Conservation (phyloP, 1,140 invertebrate genomes). For the Eupristina koningsbergeri region DNA sequence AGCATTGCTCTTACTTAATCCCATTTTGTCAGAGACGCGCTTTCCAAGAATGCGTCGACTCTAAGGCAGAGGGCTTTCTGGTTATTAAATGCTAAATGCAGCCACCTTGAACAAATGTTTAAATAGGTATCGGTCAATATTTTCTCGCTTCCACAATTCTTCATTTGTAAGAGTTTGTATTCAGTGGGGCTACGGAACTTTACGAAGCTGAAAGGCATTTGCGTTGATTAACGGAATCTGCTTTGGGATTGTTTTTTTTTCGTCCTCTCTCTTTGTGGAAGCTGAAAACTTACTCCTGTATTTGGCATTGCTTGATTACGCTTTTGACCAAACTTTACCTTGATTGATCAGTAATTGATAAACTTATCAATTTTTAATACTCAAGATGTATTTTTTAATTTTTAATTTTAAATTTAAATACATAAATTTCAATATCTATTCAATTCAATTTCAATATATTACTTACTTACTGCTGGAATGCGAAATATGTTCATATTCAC, state of each 20-base stretch:
- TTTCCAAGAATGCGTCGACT: not conserved
- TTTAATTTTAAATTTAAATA: not conserved
- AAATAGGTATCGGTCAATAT: not conserved
- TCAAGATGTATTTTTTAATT: not conserved
- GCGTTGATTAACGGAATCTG: not conserved
- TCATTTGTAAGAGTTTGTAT: not conserved
- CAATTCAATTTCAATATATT: too few relatives aligned
- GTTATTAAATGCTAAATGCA: not conserved
- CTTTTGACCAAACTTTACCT: not conserved
- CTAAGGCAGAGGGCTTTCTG: not conserved
- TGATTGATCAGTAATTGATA: not conserved
- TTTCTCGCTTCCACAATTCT: too few relatives aligned
- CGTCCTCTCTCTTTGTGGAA: not conserved
- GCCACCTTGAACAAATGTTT: not conserved
- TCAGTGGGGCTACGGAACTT: not conserved
- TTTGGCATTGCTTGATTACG: not conserved
- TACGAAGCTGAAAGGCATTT: constrained; percentile 1
- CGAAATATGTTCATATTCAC: too few relatives aligned
- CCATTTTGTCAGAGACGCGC: not conserved
- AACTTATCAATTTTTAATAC: not conserved
- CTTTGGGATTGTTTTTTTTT: not conserved
- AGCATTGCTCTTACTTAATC: not conserved
- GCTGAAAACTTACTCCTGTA: not conserved
- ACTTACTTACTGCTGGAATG: too few relatives aligned
- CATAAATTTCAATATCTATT: too few relatives aligned